Conservation (phyloP, 2,113 vertebrate genomes). For the Condylura cristata region DNA sequence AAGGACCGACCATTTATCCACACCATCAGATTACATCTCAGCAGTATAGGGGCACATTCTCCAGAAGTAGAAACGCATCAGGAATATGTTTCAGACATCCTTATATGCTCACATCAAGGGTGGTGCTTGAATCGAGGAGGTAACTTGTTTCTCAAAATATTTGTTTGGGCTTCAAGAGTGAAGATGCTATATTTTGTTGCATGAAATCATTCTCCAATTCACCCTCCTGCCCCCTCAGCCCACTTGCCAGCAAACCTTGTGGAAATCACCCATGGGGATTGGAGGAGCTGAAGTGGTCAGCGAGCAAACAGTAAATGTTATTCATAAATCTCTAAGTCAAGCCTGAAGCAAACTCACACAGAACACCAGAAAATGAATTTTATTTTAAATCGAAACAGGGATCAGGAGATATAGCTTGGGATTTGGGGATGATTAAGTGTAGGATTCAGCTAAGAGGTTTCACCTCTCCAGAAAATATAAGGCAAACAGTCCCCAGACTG, state of each 20-base stretch:
- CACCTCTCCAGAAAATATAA: constrained; percentile 79
- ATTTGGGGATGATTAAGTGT: constrained; percentile 86
- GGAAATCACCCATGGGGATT: constrained; percentile 74
- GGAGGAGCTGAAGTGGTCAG: constrained; percentile 72
- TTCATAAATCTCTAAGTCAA: constrained; percentile 83
- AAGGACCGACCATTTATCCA: neutral
- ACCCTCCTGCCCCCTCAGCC: neutral
- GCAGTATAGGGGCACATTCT: neutral
- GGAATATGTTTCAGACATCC: neutral
- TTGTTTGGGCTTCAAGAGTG: constrained; percentile 66
- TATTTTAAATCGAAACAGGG: constrained; percentile 83
- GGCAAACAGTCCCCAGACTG: constrained; percentile 78
- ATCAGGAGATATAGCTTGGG: constrained; percentile 81
- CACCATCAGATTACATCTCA: neutral
- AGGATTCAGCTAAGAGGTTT: constrained; percentile 84
- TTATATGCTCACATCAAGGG: neutral
- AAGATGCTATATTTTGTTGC: constrained; percentile 54
- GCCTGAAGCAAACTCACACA: constrained; percentile 82
- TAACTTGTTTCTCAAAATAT: constrained; percentile 63
- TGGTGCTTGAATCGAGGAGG: neutral
- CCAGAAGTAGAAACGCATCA: neutral
- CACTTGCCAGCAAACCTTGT: neutral
- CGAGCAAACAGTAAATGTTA: constrained; percentile 74
- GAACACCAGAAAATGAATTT: constrained; percentile 86
- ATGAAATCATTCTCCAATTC: constrained; percentile 32